Percentiles rank a stretch among this genome's conserved stretches.
phyloP scores from a whole-genome alignment of 2,797 vertebrate genomes.

The Tapera naevia region DNA sequence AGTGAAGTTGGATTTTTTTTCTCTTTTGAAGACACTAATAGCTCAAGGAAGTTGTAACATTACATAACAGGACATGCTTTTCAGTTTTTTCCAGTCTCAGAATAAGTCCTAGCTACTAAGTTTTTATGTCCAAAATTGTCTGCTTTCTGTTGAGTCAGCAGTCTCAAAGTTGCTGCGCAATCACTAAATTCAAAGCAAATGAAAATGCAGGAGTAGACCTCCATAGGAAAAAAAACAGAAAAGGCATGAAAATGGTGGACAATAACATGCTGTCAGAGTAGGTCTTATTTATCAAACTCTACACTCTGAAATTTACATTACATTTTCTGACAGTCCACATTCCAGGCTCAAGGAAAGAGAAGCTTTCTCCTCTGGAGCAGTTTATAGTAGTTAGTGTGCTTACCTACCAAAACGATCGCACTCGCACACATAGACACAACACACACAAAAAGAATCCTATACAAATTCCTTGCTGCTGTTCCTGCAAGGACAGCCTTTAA shows the following conservation, averaged over 20 bases:
- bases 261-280: neutral
- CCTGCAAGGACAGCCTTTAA: neutral
- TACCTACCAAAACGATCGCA: neutral
- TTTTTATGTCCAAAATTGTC: neutral
- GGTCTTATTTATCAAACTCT: neutral
- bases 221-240: neutral
- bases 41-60: neutral
- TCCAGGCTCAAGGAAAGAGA: neutral
- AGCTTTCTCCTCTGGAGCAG: neutral
- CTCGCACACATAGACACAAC: neutral
- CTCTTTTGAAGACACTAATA: neutral
- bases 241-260: rapidly evolving
- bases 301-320: neutral
- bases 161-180: neutral
- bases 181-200: neutral
- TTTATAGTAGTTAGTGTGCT: neutral
- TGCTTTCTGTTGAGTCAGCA: neutral
- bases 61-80: neutral
- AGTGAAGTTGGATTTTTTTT: neutral
- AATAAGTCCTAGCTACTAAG: neutral
- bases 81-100: neutral
- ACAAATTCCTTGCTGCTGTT: neutral
- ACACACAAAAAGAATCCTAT: neutral
- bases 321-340: neutral
- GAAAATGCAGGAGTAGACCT: neutral